phyloP scores from a whole-genome alignment of 1,140 invertebrate species.

The Drosophila malerkotliana region DNA sequence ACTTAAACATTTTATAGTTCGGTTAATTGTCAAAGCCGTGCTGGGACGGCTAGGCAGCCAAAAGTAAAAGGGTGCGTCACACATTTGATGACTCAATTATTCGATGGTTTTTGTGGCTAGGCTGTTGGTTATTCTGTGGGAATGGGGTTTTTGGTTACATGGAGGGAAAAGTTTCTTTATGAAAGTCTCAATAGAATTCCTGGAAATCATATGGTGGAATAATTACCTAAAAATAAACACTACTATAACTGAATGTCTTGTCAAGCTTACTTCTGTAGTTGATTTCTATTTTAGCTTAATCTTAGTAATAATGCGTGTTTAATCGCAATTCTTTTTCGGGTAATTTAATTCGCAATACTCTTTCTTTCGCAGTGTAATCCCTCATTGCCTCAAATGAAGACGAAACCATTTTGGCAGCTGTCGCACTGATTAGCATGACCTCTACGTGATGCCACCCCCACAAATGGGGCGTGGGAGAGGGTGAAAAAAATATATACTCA shows the following conservation, averaged over 20 bases:
- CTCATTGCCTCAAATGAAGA: not conserved
- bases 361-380: conserved; percentile 1
- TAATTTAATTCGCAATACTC: not conserved
- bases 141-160: not conserved
- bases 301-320: not conserved
- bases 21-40: conserved; percentile 78
- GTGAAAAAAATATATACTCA: not conserved
- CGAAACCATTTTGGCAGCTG: conserved; percentile 26
- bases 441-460: conserved; percentile 35
- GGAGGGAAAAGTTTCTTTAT: not conserved
- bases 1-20: conserved; percentile 82
- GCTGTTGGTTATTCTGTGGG: conserved; percentile 30
- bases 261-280: too few relatives aligned
- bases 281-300: too few relatives aligned
- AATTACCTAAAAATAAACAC: too few relatives aligned
- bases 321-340: not conserved
- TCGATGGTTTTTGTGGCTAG: conserved; percentile 67
- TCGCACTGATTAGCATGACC: conserved; percentile 56
- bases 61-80: conserved; percentile 55
- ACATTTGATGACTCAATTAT: conserved; percentile 82
- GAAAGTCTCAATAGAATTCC: not conserved
- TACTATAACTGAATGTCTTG: too few relatives aligned
- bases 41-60: conserved; percentile 15
- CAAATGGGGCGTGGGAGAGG: conserved; percentile 5
- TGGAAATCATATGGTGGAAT: not conserved